These are phyloP conservation scores for Drosophila cracens DNA, from an alignment of 2,888 invertebrate species.

Conservation along the genomic window DNA sequence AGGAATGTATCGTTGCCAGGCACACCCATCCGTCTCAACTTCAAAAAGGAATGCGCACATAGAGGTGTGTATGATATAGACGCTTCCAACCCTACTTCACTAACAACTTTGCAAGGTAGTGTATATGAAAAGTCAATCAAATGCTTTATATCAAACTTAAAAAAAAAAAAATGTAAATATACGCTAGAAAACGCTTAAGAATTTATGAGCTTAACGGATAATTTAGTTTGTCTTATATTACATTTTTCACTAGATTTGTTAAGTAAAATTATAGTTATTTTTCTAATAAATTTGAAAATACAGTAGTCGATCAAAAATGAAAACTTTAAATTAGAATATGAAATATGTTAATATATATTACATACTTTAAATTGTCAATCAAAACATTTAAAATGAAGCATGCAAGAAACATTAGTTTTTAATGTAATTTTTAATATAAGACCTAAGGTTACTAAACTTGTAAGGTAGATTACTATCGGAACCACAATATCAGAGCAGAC, in stretches of 20 bases:
- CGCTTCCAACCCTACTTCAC: constrained; percentile 85
- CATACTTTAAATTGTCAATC: not conserved
- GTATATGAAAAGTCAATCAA: constrained; percentile 81
- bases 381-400: not conserved
- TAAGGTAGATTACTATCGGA: not conserved
- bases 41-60: constrained; percentile 97
- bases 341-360: not conserved
- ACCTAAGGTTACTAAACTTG: not conserved
- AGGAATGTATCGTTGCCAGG: constrained; percentile 93
- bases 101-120: constrained; percentile 85
- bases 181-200: constrained; percentile 30
- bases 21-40: constrained; percentile 93
- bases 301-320: not conserved
- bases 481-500: not conserved
- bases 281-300: not conserved
- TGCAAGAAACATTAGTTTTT: not conserved
- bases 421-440: not conserved
- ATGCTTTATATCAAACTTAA: constrained; percentile 56
- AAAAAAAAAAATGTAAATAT: not conserved
- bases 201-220: not conserved
- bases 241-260: not conserved
- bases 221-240: not conserved
- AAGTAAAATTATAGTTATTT: not conserved
- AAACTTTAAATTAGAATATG: not conserved
- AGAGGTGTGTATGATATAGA: constrained; percentile 91